These are phyloP conservation scores for Desmodus rotundus DNA, from an alignment of 2,113 vertebrate species.

Conservation along the genomic window DNA sequence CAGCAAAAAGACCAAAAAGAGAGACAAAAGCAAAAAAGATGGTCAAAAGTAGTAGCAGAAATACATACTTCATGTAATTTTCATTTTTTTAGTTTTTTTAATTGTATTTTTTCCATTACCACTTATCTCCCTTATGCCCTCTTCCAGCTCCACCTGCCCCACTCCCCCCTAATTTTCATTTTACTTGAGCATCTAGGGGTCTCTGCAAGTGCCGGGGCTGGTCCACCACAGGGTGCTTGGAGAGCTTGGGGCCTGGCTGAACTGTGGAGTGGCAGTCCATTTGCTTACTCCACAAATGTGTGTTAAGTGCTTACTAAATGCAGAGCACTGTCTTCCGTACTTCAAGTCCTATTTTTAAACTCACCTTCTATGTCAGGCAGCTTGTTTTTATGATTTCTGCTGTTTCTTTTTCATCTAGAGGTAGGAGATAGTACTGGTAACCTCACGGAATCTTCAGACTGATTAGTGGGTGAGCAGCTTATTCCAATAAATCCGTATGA, in stretches of 20 bases:
- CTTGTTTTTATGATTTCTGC: slow-evolving; percentile 18
- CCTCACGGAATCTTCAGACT: not conserved
- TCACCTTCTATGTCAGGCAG: not conserved
- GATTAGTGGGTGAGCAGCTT: not conserved
- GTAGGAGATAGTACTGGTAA: not conserved
- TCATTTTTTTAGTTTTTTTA: not conserved
- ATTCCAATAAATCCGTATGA: not conserved
- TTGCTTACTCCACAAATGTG: not conserved
- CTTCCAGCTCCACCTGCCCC: too few species aligned
- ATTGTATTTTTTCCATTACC: too few species aligned
- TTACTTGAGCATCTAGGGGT: not conserved
- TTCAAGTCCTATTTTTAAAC: not conserved
- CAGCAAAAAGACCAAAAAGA: not conserved
- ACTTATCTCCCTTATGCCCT: too few species aligned
- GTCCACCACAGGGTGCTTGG: not conserved
- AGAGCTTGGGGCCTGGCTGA: not conserved
- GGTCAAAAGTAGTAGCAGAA: not conserved
- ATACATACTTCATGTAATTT: not conserved
- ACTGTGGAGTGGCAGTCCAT: not conserved
- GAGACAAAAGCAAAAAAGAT: not conserved
- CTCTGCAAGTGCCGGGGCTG: not conserved
- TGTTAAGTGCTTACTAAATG: not conserved
- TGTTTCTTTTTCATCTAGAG: not conserved
- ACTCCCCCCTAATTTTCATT: not conserved
- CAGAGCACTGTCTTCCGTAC: not conserved